Evolutionary conservation across 1,140 invertebrate species (phyloP), one percentile per base, ranked within the genome.

Genomic region (Meloidogyne hapla): DNA sequence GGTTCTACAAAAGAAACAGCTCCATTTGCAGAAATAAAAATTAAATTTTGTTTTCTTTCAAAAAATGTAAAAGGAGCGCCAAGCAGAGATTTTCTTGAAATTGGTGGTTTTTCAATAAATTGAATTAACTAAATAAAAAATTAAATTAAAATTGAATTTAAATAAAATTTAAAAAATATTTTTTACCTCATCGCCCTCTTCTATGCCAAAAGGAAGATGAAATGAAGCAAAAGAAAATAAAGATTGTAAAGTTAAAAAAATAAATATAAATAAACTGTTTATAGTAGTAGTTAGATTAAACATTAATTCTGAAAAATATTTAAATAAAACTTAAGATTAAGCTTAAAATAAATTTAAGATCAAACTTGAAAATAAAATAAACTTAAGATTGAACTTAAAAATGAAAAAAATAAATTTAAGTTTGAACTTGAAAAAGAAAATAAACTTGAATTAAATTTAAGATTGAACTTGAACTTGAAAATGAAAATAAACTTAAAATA

Each of bases 151-250:
- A 10, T 21, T 25, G 33, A 28, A 26, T 15, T 28, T 42, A 68
- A 10, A 15, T 23, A 15, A 40, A 38, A 21, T 56, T 23, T 12
- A 12, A 26, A 48, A 33, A 15, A 5, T 77, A 26, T 25, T 9
- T 40, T 68, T 13, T 26, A 77, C 77, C 77, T 78, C 67, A 65
- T 78, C 77, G 3, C 77, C 77, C 21, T 79, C 78, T n/a, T 64
- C 25, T 21, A 61, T 21, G n/a, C 77, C 77, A 71, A 28, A 78
- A 13, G 77, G 77, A 38, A 78, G 26, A 15, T 64, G 67, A 61
- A 77, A 26, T 61, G 77, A 79, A 65, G 78, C 78, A 33, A 73
- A 73, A 9, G 1, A 56, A n/a, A 6, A 13, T 6, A 56, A 56
- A 56, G n/a, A 56, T 56, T 56, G 48, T 4, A 4, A 56, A n/a